Base-by-base conservation (phyloP, 2,888 invertebrate genomes). In the Psococerastis gibbosa region DNA sequence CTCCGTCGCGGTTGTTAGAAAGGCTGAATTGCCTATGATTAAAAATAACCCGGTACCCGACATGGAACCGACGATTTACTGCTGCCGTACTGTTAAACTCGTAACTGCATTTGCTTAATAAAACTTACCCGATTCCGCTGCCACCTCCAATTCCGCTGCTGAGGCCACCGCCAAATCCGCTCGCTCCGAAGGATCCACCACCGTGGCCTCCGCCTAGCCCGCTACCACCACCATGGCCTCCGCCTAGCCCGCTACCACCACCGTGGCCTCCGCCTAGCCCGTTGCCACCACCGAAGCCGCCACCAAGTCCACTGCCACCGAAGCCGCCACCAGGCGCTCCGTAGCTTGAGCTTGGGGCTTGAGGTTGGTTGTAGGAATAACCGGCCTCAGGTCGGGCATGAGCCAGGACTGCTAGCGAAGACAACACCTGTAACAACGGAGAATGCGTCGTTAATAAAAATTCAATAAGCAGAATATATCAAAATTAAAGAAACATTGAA, bases 111-210 rank as follows among this genome's bases (percentile, higher is more conserved):
- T n/a, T n/a, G n/a, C n/a, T n/a, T n/a, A n/a, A n/a, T n/a, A n/a
- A n/a, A n/a, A n/a, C n/a, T n/a, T n/a, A n/a, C n/a, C n/a, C n/a
- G n/a, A n/a, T n/a, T n/a, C 31, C 31, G 31, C 31, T 33, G 15
- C 84, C 84, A 5, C 88, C 88, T 1, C 63, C 89, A 8, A 60
- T 89, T 50, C 88, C 88, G 64, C 89, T 89, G 61, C 64, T 89
- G 38, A 88, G 88, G 56, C 87, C 89, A 52, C 85, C 87, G 58
- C 87, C 88, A 31, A 82, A 85, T 55, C 63, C 33, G 9, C 16
- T 16, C 6, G 16, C 17, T 5, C 33, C 33, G 33, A 33, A 33
- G 5, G 16, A 15, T 33, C 33, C 33, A 33, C 33, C 33, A n/a
- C n/a, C n/a, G n/a, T n/a, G n/a, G 27, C 27, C 27, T 16, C 15